Base-by-base conservation (phyloP, 2,797 vertebrate species). In the Alosa sapidissima region DNA sequence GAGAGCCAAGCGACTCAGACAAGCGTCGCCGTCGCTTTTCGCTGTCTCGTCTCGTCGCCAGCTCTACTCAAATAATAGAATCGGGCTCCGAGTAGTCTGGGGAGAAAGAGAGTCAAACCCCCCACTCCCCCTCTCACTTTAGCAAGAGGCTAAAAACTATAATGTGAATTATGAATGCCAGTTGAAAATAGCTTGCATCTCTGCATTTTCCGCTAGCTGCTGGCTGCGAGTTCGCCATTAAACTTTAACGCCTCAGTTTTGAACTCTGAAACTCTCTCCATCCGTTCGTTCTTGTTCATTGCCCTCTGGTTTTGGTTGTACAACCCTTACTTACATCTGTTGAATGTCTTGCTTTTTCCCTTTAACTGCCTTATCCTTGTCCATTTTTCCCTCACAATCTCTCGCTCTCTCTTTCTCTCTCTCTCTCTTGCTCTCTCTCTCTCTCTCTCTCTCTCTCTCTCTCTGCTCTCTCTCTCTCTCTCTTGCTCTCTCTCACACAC, bases 151-250 rank as follows among this genome's bases (percentile, higher is more conserved):
- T 58, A 19, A 89, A 78, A 93, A 91, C 89, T 90, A 89, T 91
- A 91, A 92, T 90, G 89, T 94, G 88, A 94, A 94, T 94, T 94
- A 93, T 94, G 90, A 91, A 94, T 94, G 89, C 62, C 85, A 88
- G 89, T 90, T 89, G 90, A 93, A 93, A 93, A 94, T 92, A 93
- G 90, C 92, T 92, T 86, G 86, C 83, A 90, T 93, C 90, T 85
- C 92, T 91, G 88, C 83, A 83, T 91, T 78, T 78, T 86, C 88
- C 91, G 89, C 86, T 52, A 86, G 88, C 88, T 89, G 85, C 90
- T 88, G 86, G 85, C 91, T 93, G 89, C 87, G 88, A 92, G 91
- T 90, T 87, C 84, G 83, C 81, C 87, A 93, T 95, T 91, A 93
- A 94, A 94, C 85, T 92, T 95, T 94, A 89, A 95, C 93, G 83